Evolutionary conservation across 2,797 vertebrate species (phyloP).

Genomic region (Poeciliopsis turneri): DNA sequence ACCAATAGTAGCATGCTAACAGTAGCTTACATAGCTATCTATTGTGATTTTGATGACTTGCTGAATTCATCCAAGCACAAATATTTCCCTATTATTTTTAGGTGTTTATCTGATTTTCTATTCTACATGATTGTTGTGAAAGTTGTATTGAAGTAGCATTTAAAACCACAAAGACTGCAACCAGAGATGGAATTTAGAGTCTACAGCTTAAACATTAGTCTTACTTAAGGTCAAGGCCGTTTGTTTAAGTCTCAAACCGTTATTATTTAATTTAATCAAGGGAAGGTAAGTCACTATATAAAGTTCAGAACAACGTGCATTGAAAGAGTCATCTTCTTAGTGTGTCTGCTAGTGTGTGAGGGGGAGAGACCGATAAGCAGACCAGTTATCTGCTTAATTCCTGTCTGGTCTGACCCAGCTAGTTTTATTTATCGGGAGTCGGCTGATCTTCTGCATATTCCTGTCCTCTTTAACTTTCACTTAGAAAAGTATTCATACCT

Average conservation of each 20-base stretch:
- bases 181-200: background rate
- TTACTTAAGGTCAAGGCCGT: background rate
- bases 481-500: too few species aligned
- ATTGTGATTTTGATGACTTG: background rate
- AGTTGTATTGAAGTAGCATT: background rate
- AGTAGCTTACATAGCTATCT: background rate
- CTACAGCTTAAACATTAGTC: background rate
- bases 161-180: background rate
- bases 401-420: too few species aligned
- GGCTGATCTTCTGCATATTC: too few species aligned
- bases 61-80: background rate
- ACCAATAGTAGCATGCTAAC: background rate
- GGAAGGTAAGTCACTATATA: background rate
- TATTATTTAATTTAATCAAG: background rate
- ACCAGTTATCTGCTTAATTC: too few species aligned
- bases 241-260: background rate
- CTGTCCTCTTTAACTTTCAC: too few species aligned
- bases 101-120: background rate
- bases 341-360: too few species aligned
- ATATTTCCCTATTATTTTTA: too few species aligned
- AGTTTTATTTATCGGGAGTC: too few species aligned
- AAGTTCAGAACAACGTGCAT: too few species aligned
- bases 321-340: too few species aligned
- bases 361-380: too few species aligned
- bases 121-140: background rate